Base-by-base conservation (phyloP, 1,140 invertebrate species). In the Solen grandis region DNA sequence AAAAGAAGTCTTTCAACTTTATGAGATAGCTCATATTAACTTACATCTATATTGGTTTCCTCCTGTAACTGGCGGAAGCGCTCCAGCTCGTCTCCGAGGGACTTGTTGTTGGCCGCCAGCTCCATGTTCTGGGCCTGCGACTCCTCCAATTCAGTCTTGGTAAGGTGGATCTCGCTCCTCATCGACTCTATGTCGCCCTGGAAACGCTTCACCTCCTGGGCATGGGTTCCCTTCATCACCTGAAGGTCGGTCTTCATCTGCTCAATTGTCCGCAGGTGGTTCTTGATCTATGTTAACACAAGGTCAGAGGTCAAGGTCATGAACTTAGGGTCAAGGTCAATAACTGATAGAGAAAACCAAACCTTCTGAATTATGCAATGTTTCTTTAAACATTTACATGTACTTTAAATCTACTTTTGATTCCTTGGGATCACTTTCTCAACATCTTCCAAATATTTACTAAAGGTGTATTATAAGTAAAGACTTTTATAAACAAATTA, bases 231-330 rank as follows among this genome's bases (percentile, higher is more conserved):
- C 75, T 82, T 85, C 35, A 82, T 81, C 70, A 88, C 76, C 57
- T 87, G 84, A 10, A 90, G 66, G 65, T 91, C 91, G 19, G 86
- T 83, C 73, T 90, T 90, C 72, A 90, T 69, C 76, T 91, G 90
- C 22, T 92, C 91, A 16, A 91, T 88, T 2, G 84, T 85, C n/a
- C 87, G 78, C 73, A 89, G 60, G n/a, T 91, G 89, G 72, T 90
- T 91, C 77, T 88, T 88, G 14, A 89, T 82, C 90, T 91, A 81
- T 31, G 76, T 25, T n/a, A n/a, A n/a, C n/a, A n/a, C n/a, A n/a
- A n/a, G n/a, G n/a, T n/a, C n/a, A n/a, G n/a, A n/a, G n/a, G n/a
- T n/a, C n/a, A n/a, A n/a, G n/a, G n/a, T n/a, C n/a, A n/a, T n/a
- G n/a, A n/a, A n/a, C n/a, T n/a, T n/a, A n/a, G n/a, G n/a, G n/a